Base-by-base conservation (phyloP, 2,113 vertebrate genomes). In the Hemiprocne comata region DNA sequence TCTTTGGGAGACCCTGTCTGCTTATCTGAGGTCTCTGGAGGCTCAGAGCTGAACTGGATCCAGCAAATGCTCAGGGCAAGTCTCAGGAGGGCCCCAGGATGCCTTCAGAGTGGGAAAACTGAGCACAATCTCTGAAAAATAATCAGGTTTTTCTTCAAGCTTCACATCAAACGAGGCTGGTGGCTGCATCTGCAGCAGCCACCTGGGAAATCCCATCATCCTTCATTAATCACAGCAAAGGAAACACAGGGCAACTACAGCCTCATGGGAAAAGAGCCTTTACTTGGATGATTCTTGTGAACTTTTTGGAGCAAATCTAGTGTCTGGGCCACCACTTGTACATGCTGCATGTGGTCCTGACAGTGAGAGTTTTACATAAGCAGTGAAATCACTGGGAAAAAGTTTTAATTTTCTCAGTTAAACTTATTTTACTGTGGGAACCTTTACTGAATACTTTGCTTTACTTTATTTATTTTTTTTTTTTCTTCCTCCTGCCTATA, bases 121-220 rank as follows among this genome's bases (percentile, higher is more conserved):
- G 79, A 55, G 48, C 74, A 40, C 54, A 29, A 3, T 20, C 62
- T 66, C 50, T 85, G 54, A 20, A 53, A 40, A 89, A 70, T 12
- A 42, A 65, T 58, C 74, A 44, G 87, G 53, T 17, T 94, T 76
- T 51, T 9, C 73, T 64, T 78, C 61, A 16, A 75, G 73, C 48
- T 42, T 61, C 70, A 85, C 67, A 65, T 76, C 62, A n/a, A 42
- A 31, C 0, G 6, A 62, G n/a, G 38, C 31, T 46, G 71, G 50
- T 74, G 36, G 90, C 50, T 61, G 74, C 24, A 33, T 70, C 71
- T 70, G 76, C 65, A 55, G 89, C 40, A 69, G 66, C 71, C 91
- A 55, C 82, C 79, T 74, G 90, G 95, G 94, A 74, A 74, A 93
- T 71, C n/a, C 96, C 86, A 64, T 93, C 92, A 84, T 70, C 73